phyloP scores from a whole-genome alignment of 2,113 vertebrate genomes.

The Elephantulus edwardii region DNA sequence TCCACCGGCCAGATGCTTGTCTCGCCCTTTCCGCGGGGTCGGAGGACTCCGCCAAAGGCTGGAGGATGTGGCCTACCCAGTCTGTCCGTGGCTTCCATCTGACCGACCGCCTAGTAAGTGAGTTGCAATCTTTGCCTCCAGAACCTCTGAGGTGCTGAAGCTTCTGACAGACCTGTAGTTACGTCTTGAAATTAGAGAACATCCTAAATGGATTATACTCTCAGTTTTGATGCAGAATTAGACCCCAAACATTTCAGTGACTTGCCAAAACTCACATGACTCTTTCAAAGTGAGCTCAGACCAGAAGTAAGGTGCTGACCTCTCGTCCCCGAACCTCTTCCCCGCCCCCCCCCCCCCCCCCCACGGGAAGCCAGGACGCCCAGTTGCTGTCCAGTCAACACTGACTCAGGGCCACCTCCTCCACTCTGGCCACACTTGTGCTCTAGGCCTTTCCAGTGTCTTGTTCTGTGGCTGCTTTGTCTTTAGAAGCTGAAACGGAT shows the following conservation, averaged over 20 bases:
- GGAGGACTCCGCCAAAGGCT: background rate
- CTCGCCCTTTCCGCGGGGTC: background rate
- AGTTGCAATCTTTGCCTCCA: background rate
- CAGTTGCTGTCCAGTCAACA: background rate
- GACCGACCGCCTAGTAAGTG: constrained; percentile 58
- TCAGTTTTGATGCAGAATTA: background rate
- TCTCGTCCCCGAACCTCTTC: background rate
- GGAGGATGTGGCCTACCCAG: background rate
- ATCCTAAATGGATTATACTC: background rate
- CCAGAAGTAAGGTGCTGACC: background rate
- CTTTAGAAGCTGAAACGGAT: background rate
- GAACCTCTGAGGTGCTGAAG: background rate
- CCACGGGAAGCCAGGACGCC: background rate
- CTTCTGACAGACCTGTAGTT: background rate
- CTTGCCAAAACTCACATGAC: background rate
- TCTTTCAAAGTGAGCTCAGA: background rate
- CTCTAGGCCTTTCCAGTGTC: background rate
- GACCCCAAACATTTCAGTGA: background rate
- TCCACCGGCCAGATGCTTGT: background rate
- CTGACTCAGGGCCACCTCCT: background rate
- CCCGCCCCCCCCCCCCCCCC: too few relatives aligned
- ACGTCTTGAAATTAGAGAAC: background rate
- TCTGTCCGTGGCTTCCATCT: background rate
- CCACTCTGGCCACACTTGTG: background rate
- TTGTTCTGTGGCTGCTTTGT: background rate